Percentiles rank a stretch among this genome's conserved stretches.
These are phyloP conservation scores for Sebastes elongatus DNA, from an alignment of 2,797 vertebrate genomes.

Conservation along the genomic window DNA sequence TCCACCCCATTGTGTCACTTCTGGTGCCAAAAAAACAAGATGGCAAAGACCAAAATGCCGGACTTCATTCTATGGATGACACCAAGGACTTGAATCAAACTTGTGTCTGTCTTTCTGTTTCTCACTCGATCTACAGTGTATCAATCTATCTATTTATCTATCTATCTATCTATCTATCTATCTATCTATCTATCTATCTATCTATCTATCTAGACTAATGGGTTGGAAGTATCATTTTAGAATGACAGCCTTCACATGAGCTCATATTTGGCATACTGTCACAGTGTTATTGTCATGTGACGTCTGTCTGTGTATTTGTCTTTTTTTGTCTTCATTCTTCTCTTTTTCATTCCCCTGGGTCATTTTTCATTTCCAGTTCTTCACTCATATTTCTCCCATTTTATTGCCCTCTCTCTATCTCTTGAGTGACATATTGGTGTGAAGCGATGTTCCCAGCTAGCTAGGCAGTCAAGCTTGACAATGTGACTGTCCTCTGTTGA, in stretches of 20 bases:
- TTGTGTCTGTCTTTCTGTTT: neutral
- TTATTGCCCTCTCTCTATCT: neutral
- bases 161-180: too few species aligned
- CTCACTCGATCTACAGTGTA: too few species aligned
- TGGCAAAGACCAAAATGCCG: too few species aligned
- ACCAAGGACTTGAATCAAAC: neutral
- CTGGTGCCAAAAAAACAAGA: too few species aligned
- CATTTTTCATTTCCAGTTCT: constrained; percentile 18
- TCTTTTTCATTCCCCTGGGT: neutral
- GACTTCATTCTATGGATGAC: neutral
- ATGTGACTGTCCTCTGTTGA: constrained; percentile 14
- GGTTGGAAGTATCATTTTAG: neutral
- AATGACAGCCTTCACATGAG: neutral
- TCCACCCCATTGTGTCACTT: too few species aligned
- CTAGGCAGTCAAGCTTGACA: constrained; percentile 20
- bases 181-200: too few species aligned
- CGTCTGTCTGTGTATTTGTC: neutral
- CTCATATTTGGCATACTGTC: neutral
- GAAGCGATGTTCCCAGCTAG: constrained; percentile 32
- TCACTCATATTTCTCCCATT: neutral
- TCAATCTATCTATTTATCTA: too few species aligned
- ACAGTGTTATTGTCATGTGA: neutral
- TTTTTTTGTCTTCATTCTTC: neutral
- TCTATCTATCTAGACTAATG: too few species aligned
- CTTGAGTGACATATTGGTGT: constrained; percentile 43